Conservation (phyloP, 2,888 invertebrate genomes). For the Drosophila rubida region DNA sequence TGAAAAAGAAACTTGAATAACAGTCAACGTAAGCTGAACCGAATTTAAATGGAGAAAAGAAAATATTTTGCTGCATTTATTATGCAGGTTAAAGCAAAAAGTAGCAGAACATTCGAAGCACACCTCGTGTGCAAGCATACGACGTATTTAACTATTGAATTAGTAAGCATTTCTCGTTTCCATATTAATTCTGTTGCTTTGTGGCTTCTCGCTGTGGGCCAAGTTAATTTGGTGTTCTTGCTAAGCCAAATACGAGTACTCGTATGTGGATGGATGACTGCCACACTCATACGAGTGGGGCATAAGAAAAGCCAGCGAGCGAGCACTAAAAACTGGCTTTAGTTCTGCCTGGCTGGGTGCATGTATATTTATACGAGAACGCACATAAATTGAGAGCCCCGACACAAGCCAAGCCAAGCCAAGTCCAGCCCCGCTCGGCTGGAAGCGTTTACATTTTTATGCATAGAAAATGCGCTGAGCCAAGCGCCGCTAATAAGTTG, state of each 20-base stretch:
- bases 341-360: constrained; percentile 54
- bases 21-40: too few relatives aligned
- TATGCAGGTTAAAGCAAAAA: not conserved
- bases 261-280: constrained; percentile 22
- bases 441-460: constrained; percentile 74
- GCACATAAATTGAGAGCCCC: constrained; percentile 64
- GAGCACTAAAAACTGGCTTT: constrained; percentile 68
- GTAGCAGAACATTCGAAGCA: not conserved
- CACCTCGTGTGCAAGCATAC: constrained; percentile 8
- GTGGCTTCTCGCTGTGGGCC: constrained; percentile 23
- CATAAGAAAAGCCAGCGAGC: constrained; percentile 18
- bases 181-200: constrained; percentile 15
- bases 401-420: not conserved
- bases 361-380: constrained; percentile 73
- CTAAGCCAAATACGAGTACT: constrained; percentile 62
- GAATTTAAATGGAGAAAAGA: too few relatives aligned
- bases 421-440: constrained; percentile 3
- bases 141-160: constrained; percentile 33
- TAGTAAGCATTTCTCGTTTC: constrained; percentile 15
- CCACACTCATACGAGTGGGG: not conserved
- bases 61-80: not conserved
- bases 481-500: constrained; percentile 79
- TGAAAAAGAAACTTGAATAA: too few relatives aligned
- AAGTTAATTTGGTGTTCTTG: constrained; percentile 70
- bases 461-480: constrained; percentile 72